phyloP scores from a whole-genome alignment of 2,888 invertebrate species.

The Protophormia terraenovae region DNA sequence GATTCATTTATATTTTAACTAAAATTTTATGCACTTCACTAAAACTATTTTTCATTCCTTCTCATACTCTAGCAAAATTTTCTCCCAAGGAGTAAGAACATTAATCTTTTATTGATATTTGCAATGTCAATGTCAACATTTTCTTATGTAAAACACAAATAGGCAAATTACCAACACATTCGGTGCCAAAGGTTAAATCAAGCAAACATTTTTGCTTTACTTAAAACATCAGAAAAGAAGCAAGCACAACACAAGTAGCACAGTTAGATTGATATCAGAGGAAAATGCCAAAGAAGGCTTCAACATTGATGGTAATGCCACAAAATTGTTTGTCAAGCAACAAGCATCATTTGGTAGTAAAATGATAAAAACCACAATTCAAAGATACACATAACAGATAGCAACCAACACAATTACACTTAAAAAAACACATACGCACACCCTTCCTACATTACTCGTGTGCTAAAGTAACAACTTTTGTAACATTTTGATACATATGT shows the following conservation, averaged over 20 bases:
- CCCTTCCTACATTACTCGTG: background rate
- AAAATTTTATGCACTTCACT: no score
- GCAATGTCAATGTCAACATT: slow-evolving; percentile 67
- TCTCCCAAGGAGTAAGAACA: background rate
- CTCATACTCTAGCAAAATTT: background rate
- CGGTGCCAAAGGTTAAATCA: slow-evolving; percentile 65
- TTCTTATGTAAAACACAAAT: slow-evolving; percentile 63
- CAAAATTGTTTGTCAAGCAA: slow-evolving; percentile 66
- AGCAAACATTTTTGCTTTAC: slow-evolving; percentile 53
- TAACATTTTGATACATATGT: slow-evolving; percentile 60
- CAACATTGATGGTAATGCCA: slow-evolving; percentile 61
- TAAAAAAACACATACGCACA: background rate
- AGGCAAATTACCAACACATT: slow-evolving; percentile 67
- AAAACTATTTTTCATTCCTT: background rate
- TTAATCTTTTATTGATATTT: slow-evolving; percentile 65
- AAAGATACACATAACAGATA: slow-evolving; percentile 52
- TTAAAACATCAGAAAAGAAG: background rate
- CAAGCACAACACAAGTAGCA: background rate
- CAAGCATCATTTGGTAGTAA: slow-evolving; percentile 71
- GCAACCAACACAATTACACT: slow-evolving; percentile 9
- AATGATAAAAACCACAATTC: slow-evolving; percentile 70
- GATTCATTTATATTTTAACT: no score
- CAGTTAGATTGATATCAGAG: background rate
- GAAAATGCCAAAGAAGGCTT: slow-evolving; percentile 24
- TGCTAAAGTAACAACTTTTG: slow-evolving; percentile 23